Base-by-base conservation (phyloP, 2,888 invertebrate genomes). In the Scaptomyza flava region DNA sequence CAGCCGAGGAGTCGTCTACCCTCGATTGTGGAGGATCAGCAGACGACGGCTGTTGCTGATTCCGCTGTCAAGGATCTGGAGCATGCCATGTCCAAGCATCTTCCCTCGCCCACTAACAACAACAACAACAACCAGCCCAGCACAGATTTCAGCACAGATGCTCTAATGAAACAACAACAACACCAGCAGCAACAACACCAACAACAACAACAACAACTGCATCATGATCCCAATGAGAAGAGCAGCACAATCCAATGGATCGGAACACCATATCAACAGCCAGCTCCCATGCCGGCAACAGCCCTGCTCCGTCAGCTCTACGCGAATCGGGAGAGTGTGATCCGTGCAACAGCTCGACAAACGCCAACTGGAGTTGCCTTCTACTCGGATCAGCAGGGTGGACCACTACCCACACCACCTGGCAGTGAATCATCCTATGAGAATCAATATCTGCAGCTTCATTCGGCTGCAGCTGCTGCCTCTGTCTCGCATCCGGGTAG, bases 71-170 rank as follows among this genome's bases (percentile, higher is more conserved):
- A 98, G 92, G 98, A 98, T 87, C 93, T 98, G 79, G 98, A 98
- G 91, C 97, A 98, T 89, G 98, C 97, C 47, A 98, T 98, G 98
- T 98, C 98, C 20, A 98, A 98, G 90, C 98, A 98, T 93, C 93
- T 98, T 63, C 96, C 96, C 3, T 93, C 94, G 30, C 93, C 94
- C 20, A 92, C 92, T 33, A 57, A 65, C 42, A 77, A 65, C 61
- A 66, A 65, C 63, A 66, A 66, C 60, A 68, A 68, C 57, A 71
- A 68, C 60, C 87, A 80, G 69, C 95, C 95, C 86, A 94, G 95
- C 82, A 97, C 97, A 0, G 97, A 97, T 89, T 97, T 97, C 90
- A 97, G 97, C 78, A 96, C 97, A 0, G 97, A 97, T 89, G 95
- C 97, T 0, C 92, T 97, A 41, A 92, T 97, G 46, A 97, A 97